A percentile compares a stretch with the other conserved stretches of the same genome.
Conservation (phyloP, 2,888 invertebrate genomes). For the Sabellastarte sp. region DNA sequence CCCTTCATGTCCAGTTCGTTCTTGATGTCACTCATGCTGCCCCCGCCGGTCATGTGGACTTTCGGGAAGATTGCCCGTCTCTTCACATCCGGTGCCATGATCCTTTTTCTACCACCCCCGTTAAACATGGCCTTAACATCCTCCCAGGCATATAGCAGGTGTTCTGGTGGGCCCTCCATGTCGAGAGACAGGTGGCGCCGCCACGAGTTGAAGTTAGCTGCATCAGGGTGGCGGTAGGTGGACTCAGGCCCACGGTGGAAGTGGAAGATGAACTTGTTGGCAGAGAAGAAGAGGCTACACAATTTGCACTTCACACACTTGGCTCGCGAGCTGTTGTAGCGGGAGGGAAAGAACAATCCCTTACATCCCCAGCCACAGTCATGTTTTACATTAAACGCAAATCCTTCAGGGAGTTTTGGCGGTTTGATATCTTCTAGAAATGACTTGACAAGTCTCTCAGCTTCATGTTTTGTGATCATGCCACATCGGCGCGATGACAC, state of each 20-base stretch:
- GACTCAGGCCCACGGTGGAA: slow-evolving; percentile 69
- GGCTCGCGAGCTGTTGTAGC: slow-evolving; percentile 72
- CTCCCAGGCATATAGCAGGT: slow-evolving; percentile 77
- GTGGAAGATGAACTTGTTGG: slow-evolving; percentile 98
- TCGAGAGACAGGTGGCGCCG: slow-evolving; percentile 89
- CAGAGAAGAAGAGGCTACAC: slow-evolving; percentile 94
- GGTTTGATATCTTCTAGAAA: slow-evolving; percentile 73
- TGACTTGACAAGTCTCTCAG: slow-evolving; percentile 92
- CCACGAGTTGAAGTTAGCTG: slow-evolving; percentile 99
- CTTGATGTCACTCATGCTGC: too few relatives aligned
- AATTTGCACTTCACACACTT: slow-evolving; percentile 94
- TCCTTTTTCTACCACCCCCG: slow-evolving; percentile 85
- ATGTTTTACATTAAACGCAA: slow-evolving; percentile 88
- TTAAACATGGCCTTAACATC: slow-evolving; percentile 99
- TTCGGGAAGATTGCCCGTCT: too few relatives aligned
- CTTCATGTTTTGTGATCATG: slow-evolving; percentile 81
- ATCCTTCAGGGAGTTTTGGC: slow-evolving; percentile 82
- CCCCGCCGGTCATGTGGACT: too few relatives aligned
- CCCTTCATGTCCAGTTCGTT: too few relatives aligned
- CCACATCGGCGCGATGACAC: slow-evolving; percentile 69
- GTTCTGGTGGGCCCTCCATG: slow-evolving; percentile 63
- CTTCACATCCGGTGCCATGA: too few relatives aligned
- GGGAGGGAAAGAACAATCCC: slow-evolving; percentile 65
- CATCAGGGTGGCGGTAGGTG: slow-evolving; percentile 88
- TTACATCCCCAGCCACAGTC: slow-evolving; percentile 95